phyloP scores from a whole-genome alignment of 2,797 vertebrate genomes.

The Acestrorhynchus altus region DNA sequence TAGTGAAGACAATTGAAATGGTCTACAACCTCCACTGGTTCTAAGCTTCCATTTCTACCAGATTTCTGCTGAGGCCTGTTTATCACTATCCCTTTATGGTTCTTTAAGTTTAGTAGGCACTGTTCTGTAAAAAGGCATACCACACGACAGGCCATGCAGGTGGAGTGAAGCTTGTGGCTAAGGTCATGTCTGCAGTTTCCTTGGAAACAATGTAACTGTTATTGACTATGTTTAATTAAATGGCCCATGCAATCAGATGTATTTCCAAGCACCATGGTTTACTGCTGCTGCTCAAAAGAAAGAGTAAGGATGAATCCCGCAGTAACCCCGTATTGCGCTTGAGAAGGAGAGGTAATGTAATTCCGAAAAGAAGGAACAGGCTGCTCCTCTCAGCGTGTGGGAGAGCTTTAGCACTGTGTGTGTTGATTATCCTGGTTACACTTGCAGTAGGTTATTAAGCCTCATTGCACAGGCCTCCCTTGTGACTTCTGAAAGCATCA shows the following conservation, averaged over 20 bases:
- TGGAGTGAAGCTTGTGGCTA: constrained; percentile 17
- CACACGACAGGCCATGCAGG: constrained; percentile 22
- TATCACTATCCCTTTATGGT: constrained; percentile 18
- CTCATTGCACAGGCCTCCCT: constrained; percentile 44
- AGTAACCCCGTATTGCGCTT: not conserved
- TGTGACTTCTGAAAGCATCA: constrained; percentile 24
- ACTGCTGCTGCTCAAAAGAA: not conserved
- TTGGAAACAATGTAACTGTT: constrained; percentile 46
- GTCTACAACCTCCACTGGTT: too few species aligned
- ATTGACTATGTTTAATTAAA: constrained; percentile 35
- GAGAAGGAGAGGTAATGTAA: not conserved
- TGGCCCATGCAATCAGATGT: not conserved
- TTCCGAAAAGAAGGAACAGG: not conserved
- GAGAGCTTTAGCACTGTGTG: constrained; percentile 30
- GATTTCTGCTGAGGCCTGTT: constrained; percentile 18
- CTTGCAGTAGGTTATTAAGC: constrained; percentile 47
- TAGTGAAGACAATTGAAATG: too few species aligned
- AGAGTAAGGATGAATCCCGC: not conserved
- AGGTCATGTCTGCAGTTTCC: constrained; percentile 46
- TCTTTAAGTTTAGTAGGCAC: constrained; percentile 9
- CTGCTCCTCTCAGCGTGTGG: constrained; percentile 3
- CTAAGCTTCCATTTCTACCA: constrained; percentile 26
- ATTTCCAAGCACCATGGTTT: constrained; percentile 3
- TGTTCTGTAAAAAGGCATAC: constrained; percentile 21
- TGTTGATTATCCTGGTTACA: constrained; percentile 43